Evolutionary conservation across 2,113 vertebrate species (phyloP), one percentile per base, ranked within the genome.

Genomic region (Chaetodon auriga): DNA sequence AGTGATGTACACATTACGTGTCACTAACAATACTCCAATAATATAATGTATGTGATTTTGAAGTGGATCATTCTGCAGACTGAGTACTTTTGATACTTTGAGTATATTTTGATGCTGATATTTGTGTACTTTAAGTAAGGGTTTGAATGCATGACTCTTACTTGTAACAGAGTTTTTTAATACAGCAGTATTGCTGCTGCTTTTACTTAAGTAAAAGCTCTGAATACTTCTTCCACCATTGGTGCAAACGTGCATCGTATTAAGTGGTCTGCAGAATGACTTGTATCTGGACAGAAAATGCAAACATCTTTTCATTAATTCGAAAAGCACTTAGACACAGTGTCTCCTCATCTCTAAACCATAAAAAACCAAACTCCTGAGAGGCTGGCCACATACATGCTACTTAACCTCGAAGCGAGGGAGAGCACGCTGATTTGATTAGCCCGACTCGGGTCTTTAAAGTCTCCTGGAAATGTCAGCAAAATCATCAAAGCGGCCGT

Each of bases 381-480:
- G 61, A 62, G 78, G 64, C 71, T 13, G 35, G 69, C 68, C 18
- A 9, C 58, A 7, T 78, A 35, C 75, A 75, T 60, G 79, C 86
- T 77, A 41, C 86, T 55, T 83, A 81, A 84, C 81, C 76, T 70
- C 63, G 36, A 57, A 36, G 65, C 25, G 43, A n/a, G 66, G 12
- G 46, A 54, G 19, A 5, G 63, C 86, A 92, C 72, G 2, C 80
- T 82, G 92, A 71, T 92, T 83, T 88, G 78, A 93, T 94, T 92
- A 94, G 51, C 77, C 60, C 75, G 45, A 71, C 81, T 84, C 9
- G 7, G 71, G 82, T 90, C 78, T 91, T 90, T 88, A 90, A 84
- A 87, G 77, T 86, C 86, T 90, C 76, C 92, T 92, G 92, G 91
- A 95, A 93, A 94, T 94, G 92, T 94, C 91, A 90, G 93, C 90